Conservation (phyloP, 2,888 invertebrate genomes). For the Lasioglossum oenotherae region DNA sequence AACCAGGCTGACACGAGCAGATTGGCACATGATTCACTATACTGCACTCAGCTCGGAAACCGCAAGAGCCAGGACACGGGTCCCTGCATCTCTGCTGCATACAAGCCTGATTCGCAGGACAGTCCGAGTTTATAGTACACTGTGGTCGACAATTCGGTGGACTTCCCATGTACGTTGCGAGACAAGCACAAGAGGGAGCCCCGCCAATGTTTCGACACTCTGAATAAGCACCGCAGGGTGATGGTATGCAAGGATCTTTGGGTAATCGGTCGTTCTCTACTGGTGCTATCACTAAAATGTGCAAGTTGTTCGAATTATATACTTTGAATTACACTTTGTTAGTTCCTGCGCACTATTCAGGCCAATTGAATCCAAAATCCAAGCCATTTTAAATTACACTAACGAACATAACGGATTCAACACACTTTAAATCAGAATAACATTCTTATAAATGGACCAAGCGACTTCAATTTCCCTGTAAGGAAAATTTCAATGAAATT, state of each 20-base stretch:
- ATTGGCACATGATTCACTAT: constrained; percentile 88
- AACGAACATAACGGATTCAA: too few species aligned
- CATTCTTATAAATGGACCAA: too few species aligned
- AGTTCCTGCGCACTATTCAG: background rate
- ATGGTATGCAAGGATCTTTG: constrained; percentile 89
- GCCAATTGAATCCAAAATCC: background rate
- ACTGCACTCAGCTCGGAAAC: constrained; percentile 88
- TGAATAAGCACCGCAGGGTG: constrained; percentile 93
- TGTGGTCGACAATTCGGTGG: constrained; percentile 90
- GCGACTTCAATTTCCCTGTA: too few species aligned
- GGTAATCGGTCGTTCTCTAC: constrained; percentile 82
- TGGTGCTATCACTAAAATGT: constrained; percentile 76
- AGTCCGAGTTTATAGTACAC: constrained; percentile 88
- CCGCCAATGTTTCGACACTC: constrained; percentile 88
- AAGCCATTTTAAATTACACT: background rate
- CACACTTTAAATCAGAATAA: too few species aligned
- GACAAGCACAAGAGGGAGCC: constrained; percentile 85
- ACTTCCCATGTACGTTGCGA: constrained; percentile 86
- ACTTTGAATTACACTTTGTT: background rate
- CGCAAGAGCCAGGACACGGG: constrained; percentile 91
- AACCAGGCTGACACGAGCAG: constrained; percentile 87
- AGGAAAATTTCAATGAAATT: too few species aligned
- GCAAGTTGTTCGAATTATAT: constrained; percentile 1
- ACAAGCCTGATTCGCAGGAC: constrained; percentile 88
- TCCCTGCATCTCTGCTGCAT: constrained; percentile 88